These are phyloP conservation scores for Holcopasites calliopsidis DNA, from an alignment of 1,140 invertebrate species.

Conservation along the genomic window DNA sequence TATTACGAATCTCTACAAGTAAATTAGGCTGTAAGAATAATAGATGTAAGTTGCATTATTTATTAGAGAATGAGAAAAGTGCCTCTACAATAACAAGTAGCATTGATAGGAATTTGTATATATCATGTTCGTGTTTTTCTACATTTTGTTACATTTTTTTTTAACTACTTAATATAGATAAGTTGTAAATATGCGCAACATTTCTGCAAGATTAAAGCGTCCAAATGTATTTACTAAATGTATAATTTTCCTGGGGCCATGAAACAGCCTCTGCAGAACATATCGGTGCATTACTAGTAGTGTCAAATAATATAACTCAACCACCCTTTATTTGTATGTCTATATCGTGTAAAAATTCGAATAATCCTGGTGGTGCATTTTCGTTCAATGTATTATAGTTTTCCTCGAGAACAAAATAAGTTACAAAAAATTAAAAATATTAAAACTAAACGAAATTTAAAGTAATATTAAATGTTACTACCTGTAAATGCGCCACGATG, in stretches of 20 bases:
- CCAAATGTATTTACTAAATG: slow-evolving; percentile 61
- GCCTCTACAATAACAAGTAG: slow-evolving; percentile 38
- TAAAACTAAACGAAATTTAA: slow-evolving; percentile 5
- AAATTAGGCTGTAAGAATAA: slow-evolving; percentile 1
- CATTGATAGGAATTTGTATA: slow-evolving; percentile 60
- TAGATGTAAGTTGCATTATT: slow-evolving; percentile 6
- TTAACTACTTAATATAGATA: slow-evolving; percentile 62
- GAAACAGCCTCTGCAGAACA: slow-evolving; percentile 51
- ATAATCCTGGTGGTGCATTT: slow-evolving; percentile 42
- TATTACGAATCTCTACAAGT: not conserved
- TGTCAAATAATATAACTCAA: slow-evolving; percentile 37
- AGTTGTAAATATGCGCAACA: slow-evolving; percentile 65
- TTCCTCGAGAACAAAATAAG: not conserved
- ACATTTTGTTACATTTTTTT: slow-evolving; percentile 75
- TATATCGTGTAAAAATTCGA: slow-evolving; percentile 34
- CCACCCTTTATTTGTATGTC: slow-evolving; percentile 37
- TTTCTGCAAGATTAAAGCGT: slow-evolving; percentile 55
- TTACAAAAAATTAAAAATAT: slow-evolving; percentile 3
- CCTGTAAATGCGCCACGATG: slow-evolving; percentile 9
- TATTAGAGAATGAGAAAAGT: slow-evolving; percentile 15
- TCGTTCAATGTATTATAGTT: slow-evolving; percentile 17
- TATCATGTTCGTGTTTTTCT: slow-evolving; percentile 73
- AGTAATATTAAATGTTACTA: not conserved
- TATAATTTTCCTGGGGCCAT: slow-evolving; percentile 54
- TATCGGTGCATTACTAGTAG: slow-evolving; percentile 53